These are phyloP conservation scores for Seladonia tumulorum DNA, from an alignment of 2,888 invertebrate genomes.

Conservation along the genomic window DNA sequence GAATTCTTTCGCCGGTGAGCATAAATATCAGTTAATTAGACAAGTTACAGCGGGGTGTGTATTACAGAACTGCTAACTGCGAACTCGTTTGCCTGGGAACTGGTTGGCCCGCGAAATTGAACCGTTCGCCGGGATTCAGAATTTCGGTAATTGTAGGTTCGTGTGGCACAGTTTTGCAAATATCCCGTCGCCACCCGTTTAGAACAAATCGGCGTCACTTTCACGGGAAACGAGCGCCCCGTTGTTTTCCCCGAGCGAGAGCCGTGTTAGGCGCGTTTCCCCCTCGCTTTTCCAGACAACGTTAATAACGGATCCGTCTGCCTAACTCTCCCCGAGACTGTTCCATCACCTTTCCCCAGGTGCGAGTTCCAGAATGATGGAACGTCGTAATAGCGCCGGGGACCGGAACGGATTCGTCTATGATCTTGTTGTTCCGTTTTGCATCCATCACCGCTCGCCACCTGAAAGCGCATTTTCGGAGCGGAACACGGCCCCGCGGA, in stretches of 20 bases:
- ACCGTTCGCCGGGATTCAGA: background rate
- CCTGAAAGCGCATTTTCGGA: constrained; percentile 24
- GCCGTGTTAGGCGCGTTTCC: constrained; percentile 3
- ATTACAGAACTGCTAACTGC: background rate
- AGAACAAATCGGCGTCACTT: background rate
- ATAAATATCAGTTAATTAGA: constrained; percentile 8
- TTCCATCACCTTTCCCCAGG: constrained; percentile 38
- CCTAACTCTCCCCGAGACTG: constrained; percentile 30
- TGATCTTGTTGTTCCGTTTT: constrained; percentile 53
- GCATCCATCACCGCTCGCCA: constrained; percentile 44
- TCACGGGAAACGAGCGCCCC: background rate
- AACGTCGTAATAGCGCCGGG: constrained; percentile 35
- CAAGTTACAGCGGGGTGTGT: background rate
- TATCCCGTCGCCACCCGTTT: background rate
- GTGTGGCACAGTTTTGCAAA: background rate
- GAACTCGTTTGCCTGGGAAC: background rate
- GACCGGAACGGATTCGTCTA: constrained; percentile 16
- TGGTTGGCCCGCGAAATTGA: background rate
- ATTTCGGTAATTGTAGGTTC: constrained; percentile 16
- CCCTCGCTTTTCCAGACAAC: constrained; percentile 24
- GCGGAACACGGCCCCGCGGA: constrained; percentile 1
- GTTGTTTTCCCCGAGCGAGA: background rate
- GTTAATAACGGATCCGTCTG: constrained; percentile 46
- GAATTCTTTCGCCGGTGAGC: background rate
- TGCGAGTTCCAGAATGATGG: constrained; percentile 43